These are phyloP conservation scores for Oopsacas minuta DNA, from an alignment of 37 sponge, comb jelly and placozoan genomes.

Conservation along the genomic window DNA sequence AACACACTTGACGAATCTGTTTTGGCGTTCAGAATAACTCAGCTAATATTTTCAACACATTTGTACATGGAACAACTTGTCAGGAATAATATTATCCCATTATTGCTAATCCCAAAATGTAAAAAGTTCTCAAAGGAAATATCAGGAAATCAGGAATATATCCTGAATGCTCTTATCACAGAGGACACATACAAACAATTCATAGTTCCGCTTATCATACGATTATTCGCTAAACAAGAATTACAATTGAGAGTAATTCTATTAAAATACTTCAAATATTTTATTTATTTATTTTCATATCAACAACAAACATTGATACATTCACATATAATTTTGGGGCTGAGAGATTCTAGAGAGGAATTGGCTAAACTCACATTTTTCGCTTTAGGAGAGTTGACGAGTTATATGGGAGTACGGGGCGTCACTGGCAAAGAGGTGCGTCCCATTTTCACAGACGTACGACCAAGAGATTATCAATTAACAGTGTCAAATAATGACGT, in stretches of 20 bases:
- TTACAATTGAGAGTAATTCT: background rate
- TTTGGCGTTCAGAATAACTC: background rate
- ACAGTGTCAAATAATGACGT: background rate
- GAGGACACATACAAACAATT: background rate
- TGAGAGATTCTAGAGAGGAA: background rate
- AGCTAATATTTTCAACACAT: background rate
- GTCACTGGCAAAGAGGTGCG: background rate
- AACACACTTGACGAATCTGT: background rate
- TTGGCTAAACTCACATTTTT: background rate
- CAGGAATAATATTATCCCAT: background rate
- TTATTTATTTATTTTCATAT: background rate
- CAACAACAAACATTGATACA: background rate
- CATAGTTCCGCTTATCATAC: background rate
- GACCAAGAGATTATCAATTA: background rate
- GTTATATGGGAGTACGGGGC: background rate
- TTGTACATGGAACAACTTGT: background rate
- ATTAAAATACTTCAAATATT: background rate
- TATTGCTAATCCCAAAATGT: background rate
- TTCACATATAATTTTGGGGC: background rate
- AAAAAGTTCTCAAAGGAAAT: background rate
- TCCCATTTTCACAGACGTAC: background rate
- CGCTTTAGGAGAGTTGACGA: background rate
- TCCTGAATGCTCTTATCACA: background rate
- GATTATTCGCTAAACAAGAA: conserved; percentile 3
- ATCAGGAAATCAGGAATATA: background rate